Percentiles rank a stretch among this genome's conserved stretches.
phyloP scores from a whole-genome alignment of 2,888 invertebrate genomes.

The Leucozona laternaria region DNA sequence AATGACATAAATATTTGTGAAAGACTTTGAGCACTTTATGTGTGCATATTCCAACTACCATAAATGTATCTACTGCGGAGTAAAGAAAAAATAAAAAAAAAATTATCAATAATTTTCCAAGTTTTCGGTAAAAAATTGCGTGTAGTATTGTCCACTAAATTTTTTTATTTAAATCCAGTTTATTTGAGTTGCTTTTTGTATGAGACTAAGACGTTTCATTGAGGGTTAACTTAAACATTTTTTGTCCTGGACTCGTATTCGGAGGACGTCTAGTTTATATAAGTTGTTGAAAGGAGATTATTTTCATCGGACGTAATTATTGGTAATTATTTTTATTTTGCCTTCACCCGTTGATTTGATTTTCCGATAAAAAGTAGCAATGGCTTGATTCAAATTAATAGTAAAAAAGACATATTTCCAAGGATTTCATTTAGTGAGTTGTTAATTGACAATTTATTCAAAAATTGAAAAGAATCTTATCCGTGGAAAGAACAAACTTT shows the following conservation, averaged over 20 bases:
- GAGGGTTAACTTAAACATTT: conserved; percentile 40
- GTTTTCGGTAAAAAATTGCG: conserved; percentile 22
- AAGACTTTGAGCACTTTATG: conserved; percentile 23
- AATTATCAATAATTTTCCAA: conserved; percentile 8
- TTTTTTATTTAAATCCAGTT: conserved; percentile 19
- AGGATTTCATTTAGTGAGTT: conserved; percentile 1
- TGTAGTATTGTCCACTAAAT: conserved; percentile 18
- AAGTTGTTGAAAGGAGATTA: conserved; percentile 42
- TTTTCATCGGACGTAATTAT: conserved; percentile 20
- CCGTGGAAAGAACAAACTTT: background rate
- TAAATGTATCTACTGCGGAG: background rate
- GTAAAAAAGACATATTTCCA: background rate
- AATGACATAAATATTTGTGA: conserved; percentile 48
- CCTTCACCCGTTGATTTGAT: conserved; percentile 15
- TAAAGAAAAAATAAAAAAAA: background rate
- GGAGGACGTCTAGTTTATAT: conserved; percentile 37
- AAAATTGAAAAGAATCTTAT: background rate
- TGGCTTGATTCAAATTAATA: conserved; percentile 28
- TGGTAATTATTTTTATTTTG: conserved; percentile 11
- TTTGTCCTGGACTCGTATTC: conserved; percentile 35
- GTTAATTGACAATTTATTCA: background rate
- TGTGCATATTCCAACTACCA: background rate
- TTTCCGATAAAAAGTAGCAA: conserved; percentile 20
- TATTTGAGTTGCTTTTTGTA: background rate
- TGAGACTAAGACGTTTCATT: conserved; percentile 16